phyloP scores from a whole-genome alignment of 35 echinoderm and acorn worm species.

The Chiridota heheva region DNA sequence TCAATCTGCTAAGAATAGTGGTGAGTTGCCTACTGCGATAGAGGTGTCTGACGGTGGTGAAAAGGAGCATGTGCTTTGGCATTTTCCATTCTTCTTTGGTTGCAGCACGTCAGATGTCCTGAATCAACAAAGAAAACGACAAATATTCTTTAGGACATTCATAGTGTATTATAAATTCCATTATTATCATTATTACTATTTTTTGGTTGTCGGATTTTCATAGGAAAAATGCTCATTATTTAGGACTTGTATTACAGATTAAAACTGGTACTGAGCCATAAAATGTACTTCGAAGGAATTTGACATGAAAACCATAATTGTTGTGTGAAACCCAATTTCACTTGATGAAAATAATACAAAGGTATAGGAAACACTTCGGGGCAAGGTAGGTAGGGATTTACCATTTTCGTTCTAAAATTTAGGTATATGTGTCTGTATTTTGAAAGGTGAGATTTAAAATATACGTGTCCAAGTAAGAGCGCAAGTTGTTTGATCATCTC shows the following conservation, averaged over 20 bases:
- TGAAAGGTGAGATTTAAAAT: neutral
- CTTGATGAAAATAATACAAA: no score
- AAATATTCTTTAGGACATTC: neutral
- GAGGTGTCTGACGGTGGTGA: constrained; percentile 50
- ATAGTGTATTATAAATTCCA: no score
- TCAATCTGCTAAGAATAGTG: constrained; percentile 52
- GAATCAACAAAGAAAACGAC: no score
- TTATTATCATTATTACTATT: neutral
- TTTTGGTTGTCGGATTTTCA: neutral
- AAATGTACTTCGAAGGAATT: no score
- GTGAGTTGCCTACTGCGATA: constrained; percentile 60
- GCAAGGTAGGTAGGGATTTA: no score
- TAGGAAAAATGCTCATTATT: neutral
- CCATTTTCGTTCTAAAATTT: no score
- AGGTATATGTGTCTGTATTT: no score
- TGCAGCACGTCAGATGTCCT: constrained; percentile 67
- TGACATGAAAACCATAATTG: no score
- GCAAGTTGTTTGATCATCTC: constrained; percentile 21
- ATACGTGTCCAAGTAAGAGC: constrained; percentile 20
- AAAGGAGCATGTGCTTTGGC: constrained; percentile 77
- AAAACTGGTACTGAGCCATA: no score
- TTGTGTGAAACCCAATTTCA: no score
- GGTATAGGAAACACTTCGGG: no score
- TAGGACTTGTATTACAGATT: neutral
- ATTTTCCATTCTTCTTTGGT: constrained; percentile 71